phyloP scores from a whole-genome alignment of 2,888 invertebrate genomes.

The Drosophila kanekoi region DNA sequence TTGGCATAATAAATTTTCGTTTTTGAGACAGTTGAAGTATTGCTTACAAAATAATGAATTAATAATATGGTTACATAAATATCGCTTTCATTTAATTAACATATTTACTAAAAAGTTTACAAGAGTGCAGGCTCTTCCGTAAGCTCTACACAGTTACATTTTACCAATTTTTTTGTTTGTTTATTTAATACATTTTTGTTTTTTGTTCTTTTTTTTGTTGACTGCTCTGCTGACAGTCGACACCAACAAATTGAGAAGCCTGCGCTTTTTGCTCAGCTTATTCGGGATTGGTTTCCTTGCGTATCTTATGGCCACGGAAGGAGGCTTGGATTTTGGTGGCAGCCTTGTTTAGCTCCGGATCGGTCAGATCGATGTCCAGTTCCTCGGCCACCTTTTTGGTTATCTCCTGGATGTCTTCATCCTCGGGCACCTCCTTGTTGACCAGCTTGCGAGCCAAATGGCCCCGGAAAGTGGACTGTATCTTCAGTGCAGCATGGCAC shows the following conservation, averaged over 20 bases:
- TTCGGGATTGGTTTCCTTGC: constrained; percentile 87
- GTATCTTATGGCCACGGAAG: constrained; percentile 95
- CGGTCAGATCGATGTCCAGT: constrained; percentile 93
- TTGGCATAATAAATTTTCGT: constrained; percentile 18
- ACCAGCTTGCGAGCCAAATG: constrained; percentile 93
- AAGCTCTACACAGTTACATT: constrained; percentile 59
- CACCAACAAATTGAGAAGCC: constrained; percentile 64
- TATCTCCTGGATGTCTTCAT: constrained; percentile 85
- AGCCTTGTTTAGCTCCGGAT: constrained; percentile 94
- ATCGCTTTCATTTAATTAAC: constrained; percentile 61
- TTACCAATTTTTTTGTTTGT: constrained; percentile 60
- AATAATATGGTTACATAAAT: constrained; percentile 41
- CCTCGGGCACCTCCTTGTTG: constrained; percentile 86
- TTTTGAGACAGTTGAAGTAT: constrained; percentile 34
- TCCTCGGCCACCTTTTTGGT: constrained; percentile 89
- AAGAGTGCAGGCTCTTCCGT: constrained; percentile 54
- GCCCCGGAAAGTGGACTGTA: constrained; percentile 96
- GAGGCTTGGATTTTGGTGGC: constrained; percentile 97
- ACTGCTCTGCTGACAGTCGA: constrained; percentile 51
- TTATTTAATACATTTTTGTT: constrained; percentile 20
- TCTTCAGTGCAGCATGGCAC: constrained; percentile 94
- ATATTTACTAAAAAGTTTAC: constrained; percentile 71
- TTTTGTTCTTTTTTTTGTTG: constrained; percentile 32
- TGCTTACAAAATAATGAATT: constrained; percentile 62
- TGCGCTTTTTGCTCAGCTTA: constrained; percentile 52